Percentiles rank a stretch among this genome's conserved stretches.
Evolutionary conservation across 1,140 invertebrate genomes (phyloP).

Genomic region (Papilio xuthus): DNA sequence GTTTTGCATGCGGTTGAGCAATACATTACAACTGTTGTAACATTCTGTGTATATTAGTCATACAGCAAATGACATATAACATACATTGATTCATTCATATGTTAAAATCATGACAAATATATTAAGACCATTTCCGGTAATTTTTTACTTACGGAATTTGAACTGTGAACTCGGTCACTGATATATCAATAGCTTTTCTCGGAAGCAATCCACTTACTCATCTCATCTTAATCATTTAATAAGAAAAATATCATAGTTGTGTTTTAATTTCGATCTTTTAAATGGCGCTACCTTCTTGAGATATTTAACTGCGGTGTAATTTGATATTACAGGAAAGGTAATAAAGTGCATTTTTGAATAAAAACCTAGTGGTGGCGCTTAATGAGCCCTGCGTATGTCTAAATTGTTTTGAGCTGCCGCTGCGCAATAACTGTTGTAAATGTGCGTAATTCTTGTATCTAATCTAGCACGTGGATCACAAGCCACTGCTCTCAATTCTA

Average conservation of each 20-base stretch:
- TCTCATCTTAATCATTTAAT: neutral
- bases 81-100: slow-evolving; percentile 63
- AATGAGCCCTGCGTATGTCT: slow-evolving; percentile 54
- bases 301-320: neutral
- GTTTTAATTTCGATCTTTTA: slow-evolving; percentile 1
- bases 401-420: slow-evolving; percentile 59
- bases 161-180: slow-evolving; percentile 46
- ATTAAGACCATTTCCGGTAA: slow-evolving; percentile 59
- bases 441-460: slow-evolving; percentile 57
- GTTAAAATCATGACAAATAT: slow-evolving; percentile 62
- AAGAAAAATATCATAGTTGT: slow-evolving; percentile 5
- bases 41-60: slow-evolving; percentile 36
- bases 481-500: slow-evolving; percentile 22
- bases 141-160: slow-evolving; percentile 44
- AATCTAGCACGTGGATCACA: slow-evolving; percentile 46
- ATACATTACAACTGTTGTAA: slow-evolving; percentile 1
- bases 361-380: slow-evolving; percentile 25
- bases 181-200: slow-evolving; percentile 41
- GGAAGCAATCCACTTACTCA: neutral
- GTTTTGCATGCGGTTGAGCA: neutral
- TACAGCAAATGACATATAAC: slow-evolving; percentile 43
- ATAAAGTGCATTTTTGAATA: slow-evolving; percentile 40
- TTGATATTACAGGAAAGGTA: slow-evolving; percentile 11
- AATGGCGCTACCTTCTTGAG: neutral
- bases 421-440: slow-evolving; percentile 60